Base-by-base conservation (phyloP, 2,888 invertebrate species). In the Thymelicus lineola region DNA sequence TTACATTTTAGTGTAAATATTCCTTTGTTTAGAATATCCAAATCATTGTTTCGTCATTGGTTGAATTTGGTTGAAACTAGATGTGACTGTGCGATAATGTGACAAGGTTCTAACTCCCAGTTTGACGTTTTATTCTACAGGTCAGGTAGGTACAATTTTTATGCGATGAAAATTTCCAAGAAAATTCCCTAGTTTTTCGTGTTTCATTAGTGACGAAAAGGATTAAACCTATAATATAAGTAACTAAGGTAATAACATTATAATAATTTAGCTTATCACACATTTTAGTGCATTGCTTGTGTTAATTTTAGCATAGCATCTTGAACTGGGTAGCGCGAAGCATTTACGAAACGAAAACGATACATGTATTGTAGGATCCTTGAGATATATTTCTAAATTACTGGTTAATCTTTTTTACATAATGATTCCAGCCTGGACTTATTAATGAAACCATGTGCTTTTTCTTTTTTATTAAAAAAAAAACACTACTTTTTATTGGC, bases 31-130 rank as follows among this genome's bases (percentile, higher is more conserved):
- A 42, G 4, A 12, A 42, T 42, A 42, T 12, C 10, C 6, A 38
- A 7, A 38, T 42, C 42, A 42, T 28, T 2, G 42, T 42, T 42
- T 42, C 42, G 42, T 42, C 42, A 42, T 42, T 42, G 42, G 42
- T 42, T 42, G 42, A 12, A 10, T 10, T 28, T 28, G 28, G 28
- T 28, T 28, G 3, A 28, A 28, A 28, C 28, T 1, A 42, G 42
- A 42, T 42, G 42, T 12, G 38, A 28, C 7, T 38, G 38, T 9
- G 42, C 12, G 9, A 12, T 38, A 9, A 42, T 50, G 15, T 17
- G 48, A 50, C 48, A 50, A 50, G 17, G 48, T 50, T 50, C 48
- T 50, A 50, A 15, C 48, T 50, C 48, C 15, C 15, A 50, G 48
- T 50, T 50, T 50, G 48, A 50, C 48, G 9, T 50, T 50, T 50